These are phyloP conservation scores for Shinisaurus crocodilurus DNA, from an alignment of 2,113 vertebrate genomes.

Conservation along the genomic window DNA sequence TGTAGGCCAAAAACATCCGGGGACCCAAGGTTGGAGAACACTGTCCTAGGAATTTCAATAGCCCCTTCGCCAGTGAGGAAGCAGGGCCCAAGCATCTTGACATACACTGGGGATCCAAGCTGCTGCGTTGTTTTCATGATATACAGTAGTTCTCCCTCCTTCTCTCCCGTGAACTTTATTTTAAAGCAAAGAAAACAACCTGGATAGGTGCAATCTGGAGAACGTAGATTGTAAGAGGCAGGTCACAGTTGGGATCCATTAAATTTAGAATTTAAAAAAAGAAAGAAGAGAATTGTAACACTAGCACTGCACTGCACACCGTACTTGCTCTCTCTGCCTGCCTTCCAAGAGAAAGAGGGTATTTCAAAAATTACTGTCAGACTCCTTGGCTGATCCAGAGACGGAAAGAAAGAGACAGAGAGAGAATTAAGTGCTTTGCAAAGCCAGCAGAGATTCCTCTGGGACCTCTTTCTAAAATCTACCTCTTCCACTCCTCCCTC, in stretches of 20 bases:
- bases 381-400: not conserved
- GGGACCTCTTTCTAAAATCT: not conserved
- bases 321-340: not conserved
- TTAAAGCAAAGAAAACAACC: constrained; percentile 19
- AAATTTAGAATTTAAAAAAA: constrained; percentile 4
- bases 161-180: not conserved
- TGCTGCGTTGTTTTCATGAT: not conserved
- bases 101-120: not conserved
- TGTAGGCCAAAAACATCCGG: too few relatives aligned
- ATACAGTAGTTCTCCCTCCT: not conserved
- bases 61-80: not conserved
- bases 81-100: not conserved
- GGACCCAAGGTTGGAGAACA: too few relatives aligned
- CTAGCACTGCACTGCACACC: not conserved
- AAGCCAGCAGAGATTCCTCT: constrained; percentile 5
- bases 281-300: too few relatives aligned
- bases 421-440: constrained; percentile 21
- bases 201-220: not conserved
- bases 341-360: not conserved
- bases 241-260: constrained; percentile 4
- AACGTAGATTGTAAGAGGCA: constrained; percentile 7
- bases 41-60: not conserved
- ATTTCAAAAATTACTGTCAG: constrained; percentile 10
- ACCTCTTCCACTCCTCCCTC: not conserved
- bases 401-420: not conserved